Percentiles rank a stretch among this genome's conserved stretches.
phyloP scores from a whole-genome alignment of 2,888 invertebrate genomes.

The Rhagonycha fulva region DNA sequence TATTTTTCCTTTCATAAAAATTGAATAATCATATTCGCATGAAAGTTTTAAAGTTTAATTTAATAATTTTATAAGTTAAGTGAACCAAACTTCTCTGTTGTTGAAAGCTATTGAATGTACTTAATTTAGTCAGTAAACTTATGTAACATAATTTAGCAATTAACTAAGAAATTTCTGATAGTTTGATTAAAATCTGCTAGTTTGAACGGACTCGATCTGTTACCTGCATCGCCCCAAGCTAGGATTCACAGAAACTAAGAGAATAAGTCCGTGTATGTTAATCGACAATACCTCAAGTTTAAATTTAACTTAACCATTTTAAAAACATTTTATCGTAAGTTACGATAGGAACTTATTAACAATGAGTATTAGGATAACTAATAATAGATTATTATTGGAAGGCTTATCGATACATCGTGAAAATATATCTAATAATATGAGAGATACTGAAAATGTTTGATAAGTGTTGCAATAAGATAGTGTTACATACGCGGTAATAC shows the following conservation, averaged over 20 bases:
- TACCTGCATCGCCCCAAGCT: constrained; percentile 27
- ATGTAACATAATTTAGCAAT: constrained; percentile 38
- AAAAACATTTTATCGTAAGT: neutral
- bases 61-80: neutral
- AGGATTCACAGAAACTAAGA: constrained; percentile 26
- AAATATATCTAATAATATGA: constrained; percentile 5
- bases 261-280: constrained; percentile 13
- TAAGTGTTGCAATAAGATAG: constrained; percentile 45
- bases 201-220: constrained; percentile 30
- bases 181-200: constrained; percentile 31
- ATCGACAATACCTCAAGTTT: neutral
- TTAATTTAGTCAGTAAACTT: constrained; percentile 35
- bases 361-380: neutral
- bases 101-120: constrained; percentile 31
- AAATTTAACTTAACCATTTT: neutral
- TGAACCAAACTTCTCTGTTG: constrained; percentile 22
- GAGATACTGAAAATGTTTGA: constrained; percentile 26
- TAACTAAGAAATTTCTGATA: constrained; percentile 33
- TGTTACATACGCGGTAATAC: constrained; percentile 44
- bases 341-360: neutral
- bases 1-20: neutral
- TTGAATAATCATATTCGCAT: neutral
- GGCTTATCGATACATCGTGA: neutral
- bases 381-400: neutral
- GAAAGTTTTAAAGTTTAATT: neutral